These are phyloP conservation scores for Platycheirus albimanus DNA, from an alignment of 2,888 invertebrate genomes.

Conservation along the genomic window DNA sequence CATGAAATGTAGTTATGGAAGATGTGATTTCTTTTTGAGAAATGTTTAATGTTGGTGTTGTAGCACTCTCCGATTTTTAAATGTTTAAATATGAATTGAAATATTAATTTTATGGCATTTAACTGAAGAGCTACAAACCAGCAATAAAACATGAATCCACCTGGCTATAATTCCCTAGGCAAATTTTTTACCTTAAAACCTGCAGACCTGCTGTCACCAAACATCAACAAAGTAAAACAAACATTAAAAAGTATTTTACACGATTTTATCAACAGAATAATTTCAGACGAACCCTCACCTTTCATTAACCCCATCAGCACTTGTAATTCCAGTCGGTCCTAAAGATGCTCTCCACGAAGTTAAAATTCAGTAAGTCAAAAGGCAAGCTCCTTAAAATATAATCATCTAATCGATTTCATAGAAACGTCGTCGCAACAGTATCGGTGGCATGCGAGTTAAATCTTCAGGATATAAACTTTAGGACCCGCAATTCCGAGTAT, in stretches of 20 bases:
- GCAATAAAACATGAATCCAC: conserved; percentile 44
- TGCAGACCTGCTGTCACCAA: conserved; percentile 44
- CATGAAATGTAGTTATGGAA: too few relatives aligned
- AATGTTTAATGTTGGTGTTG: too few relatives aligned
- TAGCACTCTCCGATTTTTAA: too few relatives aligned
- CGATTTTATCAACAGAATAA: neutral
- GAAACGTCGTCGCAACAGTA: conserved; percentile 92
- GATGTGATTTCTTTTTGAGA: too few relatives aligned
- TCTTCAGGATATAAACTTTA: conserved; percentile 89
- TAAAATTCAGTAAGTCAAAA: conserved; percentile 84
- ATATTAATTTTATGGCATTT: too few relatives aligned
- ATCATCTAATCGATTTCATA: conserved; percentile 78
- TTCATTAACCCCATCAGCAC: conserved; percentile 81
- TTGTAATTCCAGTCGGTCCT: conserved; percentile 84
- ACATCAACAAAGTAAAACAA: conserved; percentile 36
- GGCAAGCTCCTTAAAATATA: neutral
- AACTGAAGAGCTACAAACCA: too few relatives aligned
- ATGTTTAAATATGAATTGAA: too few relatives aligned
- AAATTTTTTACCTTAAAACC: conserved; percentile 38
- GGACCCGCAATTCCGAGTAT: conserved; percentile 92
- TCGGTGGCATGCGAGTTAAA: conserved; percentile 89
- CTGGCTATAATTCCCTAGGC: conserved; percentile 9
- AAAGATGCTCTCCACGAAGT: conserved; percentile 86
- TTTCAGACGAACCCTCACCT: conserved; percentile 78
- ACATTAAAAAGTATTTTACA: neutral